Evolutionary conservation across 1,140 invertebrate species (phyloP).

Genomic region (Protaetia brevitarsis): DNA sequence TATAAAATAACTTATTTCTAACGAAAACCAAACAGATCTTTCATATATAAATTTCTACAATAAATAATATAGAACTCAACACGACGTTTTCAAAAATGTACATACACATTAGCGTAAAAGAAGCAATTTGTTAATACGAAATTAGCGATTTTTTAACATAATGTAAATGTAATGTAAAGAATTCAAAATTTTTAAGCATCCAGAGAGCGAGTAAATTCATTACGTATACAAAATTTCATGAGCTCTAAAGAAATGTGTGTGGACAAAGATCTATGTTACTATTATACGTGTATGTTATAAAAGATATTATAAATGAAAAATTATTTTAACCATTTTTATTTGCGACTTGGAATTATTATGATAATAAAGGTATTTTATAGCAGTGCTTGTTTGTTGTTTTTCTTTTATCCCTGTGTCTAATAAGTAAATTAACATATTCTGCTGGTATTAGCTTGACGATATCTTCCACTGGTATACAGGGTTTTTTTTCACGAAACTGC

Average conservation of each 20-base stretch:
- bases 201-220: background rate
- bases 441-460: too few relatives aligned
- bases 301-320: background rate
- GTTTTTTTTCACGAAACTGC: too few relatives aligned
- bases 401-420: background rate
- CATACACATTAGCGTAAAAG: background rate
- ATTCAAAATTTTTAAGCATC: background rate
- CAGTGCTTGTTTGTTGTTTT: background rate
- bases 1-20: too few relatives aligned
- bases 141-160: background rate
- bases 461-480: too few relatives aligned
- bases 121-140: background rate
- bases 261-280: background rate
- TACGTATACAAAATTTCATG: too few relatives aligned
- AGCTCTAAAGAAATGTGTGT: background rate
- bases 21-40: too few relatives aligned
- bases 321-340: conserved; percentile 16
- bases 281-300: background rate
- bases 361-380: conserved; percentile 15
- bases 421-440: too few relatives aligned
- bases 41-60: too few relatives aligned
- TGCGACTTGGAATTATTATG: conserved; percentile 2
- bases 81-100: background rate
- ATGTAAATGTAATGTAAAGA: background rate
- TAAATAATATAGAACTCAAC: background rate